Conservation (phyloP, 2,113 vertebrate genomes). For the Apodemus speciosus region DNA sequence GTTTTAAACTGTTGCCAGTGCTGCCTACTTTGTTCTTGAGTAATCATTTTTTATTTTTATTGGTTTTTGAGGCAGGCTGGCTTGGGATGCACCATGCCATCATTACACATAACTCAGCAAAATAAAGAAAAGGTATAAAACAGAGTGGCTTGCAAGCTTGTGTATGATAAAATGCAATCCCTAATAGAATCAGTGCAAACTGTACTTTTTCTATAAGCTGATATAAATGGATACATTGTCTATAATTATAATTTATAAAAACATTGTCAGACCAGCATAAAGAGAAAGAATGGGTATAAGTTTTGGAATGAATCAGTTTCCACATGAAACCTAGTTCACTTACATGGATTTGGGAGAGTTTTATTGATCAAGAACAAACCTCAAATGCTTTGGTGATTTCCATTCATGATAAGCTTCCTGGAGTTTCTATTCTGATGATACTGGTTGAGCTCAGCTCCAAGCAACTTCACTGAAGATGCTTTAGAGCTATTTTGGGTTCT, state of each 20-base stretch:
- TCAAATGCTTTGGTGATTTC: constrained; percentile 67
- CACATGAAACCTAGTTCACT: background rate
- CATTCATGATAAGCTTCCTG: constrained; percentile 69
- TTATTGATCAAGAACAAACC: constrained; percentile 52
- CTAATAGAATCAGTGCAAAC: constrained; percentile 39
- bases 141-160: constrained; percentile 20
- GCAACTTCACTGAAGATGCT: constrained; percentile 71
- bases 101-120: constrained; percentile 14
- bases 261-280: constrained; percentile 52
- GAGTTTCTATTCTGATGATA: constrained; percentile 63
- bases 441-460: constrained; percentile 73
- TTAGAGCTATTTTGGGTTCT: constrained; percentile 67
- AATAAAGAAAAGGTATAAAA: constrained; percentile 23
- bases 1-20: constrained; percentile 28
- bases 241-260: constrained; percentile 45
- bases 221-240: constrained; percentile 40
- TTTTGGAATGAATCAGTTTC: constrained; percentile 55
- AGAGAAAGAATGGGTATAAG: constrained; percentile 25
- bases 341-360: constrained; percentile 53
- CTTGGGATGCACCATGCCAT: background rate
- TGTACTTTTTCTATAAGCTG: constrained; percentile 51
- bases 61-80: background rate
- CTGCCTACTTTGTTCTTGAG: constrained; percentile 30
- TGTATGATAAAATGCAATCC: background rate
- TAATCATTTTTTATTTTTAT: background rate